Evolutionary conservation across 2,113 vertebrate species (phyloP).

Genomic region (Chascanopsetta lugubris): DNA sequence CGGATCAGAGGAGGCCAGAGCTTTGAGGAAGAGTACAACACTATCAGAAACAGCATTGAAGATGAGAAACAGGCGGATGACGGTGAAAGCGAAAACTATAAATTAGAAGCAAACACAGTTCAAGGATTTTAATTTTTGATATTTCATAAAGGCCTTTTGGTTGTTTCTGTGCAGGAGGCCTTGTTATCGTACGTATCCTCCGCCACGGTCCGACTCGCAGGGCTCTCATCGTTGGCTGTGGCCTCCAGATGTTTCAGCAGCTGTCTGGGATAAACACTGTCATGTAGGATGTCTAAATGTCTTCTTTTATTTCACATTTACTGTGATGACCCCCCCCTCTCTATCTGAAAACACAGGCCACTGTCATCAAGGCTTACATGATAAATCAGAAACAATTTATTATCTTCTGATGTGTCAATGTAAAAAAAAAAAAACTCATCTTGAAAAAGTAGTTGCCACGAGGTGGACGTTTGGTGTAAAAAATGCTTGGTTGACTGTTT

Average conservation of each 20-base stretch:
- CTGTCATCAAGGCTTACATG: neutral
- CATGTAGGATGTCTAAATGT: slow-evolving; percentile 86
- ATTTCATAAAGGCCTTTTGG: neutral
- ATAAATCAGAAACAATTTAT: neutral
- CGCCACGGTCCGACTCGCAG: slow-evolving; percentile 87
- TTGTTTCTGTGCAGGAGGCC: slow-evolving; percentile 77
- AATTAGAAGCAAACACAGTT: neutral
- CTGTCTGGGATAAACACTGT: slow-evolving; percentile 98
- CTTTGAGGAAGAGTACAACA: slow-evolving; percentile 70
- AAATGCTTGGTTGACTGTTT: neutral
- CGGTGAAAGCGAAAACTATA: slow-evolving; percentile 70
- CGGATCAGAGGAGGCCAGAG: slow-evolving; percentile 87
- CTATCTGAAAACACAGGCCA: neutral
- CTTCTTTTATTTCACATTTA: neutral
- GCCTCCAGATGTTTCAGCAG: slow-evolving; percentile 98
- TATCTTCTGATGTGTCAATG: neutral
- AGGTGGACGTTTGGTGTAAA: neutral
- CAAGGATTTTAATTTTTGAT: neutral
- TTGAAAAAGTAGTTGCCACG: neutral
- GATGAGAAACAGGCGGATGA: slow-evolving; percentile 84
- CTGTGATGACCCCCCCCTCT: neutral
- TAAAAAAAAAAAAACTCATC: neutral
- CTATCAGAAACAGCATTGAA: slow-evolving; percentile 83
- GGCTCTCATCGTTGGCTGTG: slow-evolving; percentile 92
- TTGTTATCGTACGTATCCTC: slow-evolving; percentile 90